phyloP scores from a whole-genome alignment of 2,888 invertebrate genomes.

The Meiosimyza decipiens region DNA sequence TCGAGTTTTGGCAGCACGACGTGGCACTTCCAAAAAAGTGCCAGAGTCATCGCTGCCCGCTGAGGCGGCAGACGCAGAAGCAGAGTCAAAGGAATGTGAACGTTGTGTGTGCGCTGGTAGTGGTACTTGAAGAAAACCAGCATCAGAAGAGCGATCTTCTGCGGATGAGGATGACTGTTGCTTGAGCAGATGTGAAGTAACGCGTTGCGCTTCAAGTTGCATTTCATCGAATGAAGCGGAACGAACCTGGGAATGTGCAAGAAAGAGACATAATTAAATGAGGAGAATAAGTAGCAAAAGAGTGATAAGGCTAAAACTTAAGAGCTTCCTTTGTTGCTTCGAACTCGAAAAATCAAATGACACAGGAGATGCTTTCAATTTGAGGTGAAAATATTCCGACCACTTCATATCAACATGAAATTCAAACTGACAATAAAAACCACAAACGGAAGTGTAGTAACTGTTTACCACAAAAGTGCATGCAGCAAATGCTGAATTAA shows the following conservation, averaged over 20 bases:
- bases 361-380: not conserved
- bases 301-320: no score
- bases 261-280: constrained; percentile 12
- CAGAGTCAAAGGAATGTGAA: constrained; percentile 80
- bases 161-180: constrained; percentile 63
- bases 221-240: constrained; percentile 93
- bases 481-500: not conserved
- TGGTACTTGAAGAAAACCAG: constrained; percentile 74
- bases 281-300: not conserved
- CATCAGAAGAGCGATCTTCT: constrained; percentile 64
- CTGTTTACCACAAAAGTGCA: no score
- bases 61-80: constrained; percentile 74
- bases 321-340: no score
- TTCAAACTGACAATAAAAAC: no score
- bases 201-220: constrained; percentile 79
- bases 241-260: constrained; percentile 71
- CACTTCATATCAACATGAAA: no score
- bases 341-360: not conserved
- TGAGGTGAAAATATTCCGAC: no score
- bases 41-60: constrained; percentile 75
- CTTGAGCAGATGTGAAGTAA: constrained; percentile 57
- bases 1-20: constrained; percentile 70
- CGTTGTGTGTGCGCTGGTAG: constrained; percentile 74
- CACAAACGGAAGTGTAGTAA: not conserved
- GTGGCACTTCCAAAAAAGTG: constrained; percentile 71